Base-by-base conservation (phyloP, 2,888 invertebrate species). In the Metallyticus violacea region DNA sequence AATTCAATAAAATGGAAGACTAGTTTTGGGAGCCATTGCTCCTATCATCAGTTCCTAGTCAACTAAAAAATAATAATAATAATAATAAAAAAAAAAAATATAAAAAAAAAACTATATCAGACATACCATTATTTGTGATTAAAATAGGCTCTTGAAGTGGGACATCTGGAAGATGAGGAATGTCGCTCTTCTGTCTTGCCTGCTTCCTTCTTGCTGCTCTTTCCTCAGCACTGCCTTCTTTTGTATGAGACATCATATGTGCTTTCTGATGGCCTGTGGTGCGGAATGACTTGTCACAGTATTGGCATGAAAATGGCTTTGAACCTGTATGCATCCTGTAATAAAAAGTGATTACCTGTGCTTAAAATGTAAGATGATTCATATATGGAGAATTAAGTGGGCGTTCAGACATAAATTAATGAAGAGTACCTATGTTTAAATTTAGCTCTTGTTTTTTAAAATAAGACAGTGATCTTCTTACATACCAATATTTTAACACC, bases 111-210 rank as follows among this genome's bases (percentile, higher is more conserved):
- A 1, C 15, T 15, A 62, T 4, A 62, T 62, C 22, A 77, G 5
- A 78, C 77, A 27, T 87, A 86, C 88, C 87, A 84, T 85, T 85
- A 25, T 93, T 93, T 25, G 93, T 93, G 79, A 94, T 93, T 7
- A 93, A 90, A n/a, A 94, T 92, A 2, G 94, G 94, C 88, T 94
- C 93, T 88, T 93, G 93, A 77, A 94, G 90, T 1, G 92, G 91
- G 81, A 93, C 92, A 88, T 93, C 92, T 1, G 92, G 91, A 22
- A 92, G 30, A n/a, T 29, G n/a, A 9, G 77, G 28, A n/a, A 79
- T 29, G 4, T 81, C 28, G 26, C 82, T 25, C 30, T 88, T 88
- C 27, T 81, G 30, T 77, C 29, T 79, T 40, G 25, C 28, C 77
- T 30, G 78, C n/a, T 86, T 81, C 7, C 83, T 28, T 25, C 22